A percentile compares a stretch with the other conserved stretches of the same genome.
Evolutionary conservation across 2,888 invertebrate genomes (phyloP).

Genomic region (Scaptomyza caliginosa): DNA sequence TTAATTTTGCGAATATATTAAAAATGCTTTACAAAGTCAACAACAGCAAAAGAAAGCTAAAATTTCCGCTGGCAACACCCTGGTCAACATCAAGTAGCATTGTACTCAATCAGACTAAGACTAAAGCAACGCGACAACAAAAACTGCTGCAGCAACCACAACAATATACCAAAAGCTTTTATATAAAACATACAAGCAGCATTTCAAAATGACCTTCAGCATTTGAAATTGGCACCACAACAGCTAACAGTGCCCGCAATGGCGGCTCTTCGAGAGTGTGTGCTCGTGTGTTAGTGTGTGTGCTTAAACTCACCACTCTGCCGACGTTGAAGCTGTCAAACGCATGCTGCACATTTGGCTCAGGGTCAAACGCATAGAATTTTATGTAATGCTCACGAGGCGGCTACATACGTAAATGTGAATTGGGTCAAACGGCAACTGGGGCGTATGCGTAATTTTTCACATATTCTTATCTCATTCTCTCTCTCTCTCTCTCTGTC

Average conservation of each 20-base stretch:
- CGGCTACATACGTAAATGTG: constrained; percentile 38
- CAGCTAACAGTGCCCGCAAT: constrained; percentile 23
- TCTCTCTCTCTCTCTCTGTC: not conserved
- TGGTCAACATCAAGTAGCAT: constrained; percentile 14
- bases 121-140: constrained; percentile 43
- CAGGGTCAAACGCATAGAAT: constrained; percentile 69
- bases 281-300: constrained; percentile 19
- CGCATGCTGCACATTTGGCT: constrained; percentile 74
- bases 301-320: constrained; percentile 43
- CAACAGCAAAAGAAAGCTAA: no score
- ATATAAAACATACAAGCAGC: constrained; percentile 68
- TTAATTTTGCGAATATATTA: not conserved
- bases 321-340: constrained; percentile 13
- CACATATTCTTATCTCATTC: not conserved
- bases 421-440: constrained; percentile 42
- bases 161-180: constrained; percentile 50
- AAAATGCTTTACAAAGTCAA: no score
- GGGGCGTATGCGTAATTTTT: constrained; percentile 46
- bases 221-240: constrained; percentile 39
- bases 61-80: not conserved
- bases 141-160: constrained; percentile 18
- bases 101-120: constrained; percentile 30
- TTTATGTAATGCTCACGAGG: constrained; percentile 62
- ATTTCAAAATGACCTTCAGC: constrained; percentile 68
- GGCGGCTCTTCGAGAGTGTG: constrained; percentile 14